Conservation (phyloP, 2,797 vertebrate species). For the Gallinago stenura region DNA sequence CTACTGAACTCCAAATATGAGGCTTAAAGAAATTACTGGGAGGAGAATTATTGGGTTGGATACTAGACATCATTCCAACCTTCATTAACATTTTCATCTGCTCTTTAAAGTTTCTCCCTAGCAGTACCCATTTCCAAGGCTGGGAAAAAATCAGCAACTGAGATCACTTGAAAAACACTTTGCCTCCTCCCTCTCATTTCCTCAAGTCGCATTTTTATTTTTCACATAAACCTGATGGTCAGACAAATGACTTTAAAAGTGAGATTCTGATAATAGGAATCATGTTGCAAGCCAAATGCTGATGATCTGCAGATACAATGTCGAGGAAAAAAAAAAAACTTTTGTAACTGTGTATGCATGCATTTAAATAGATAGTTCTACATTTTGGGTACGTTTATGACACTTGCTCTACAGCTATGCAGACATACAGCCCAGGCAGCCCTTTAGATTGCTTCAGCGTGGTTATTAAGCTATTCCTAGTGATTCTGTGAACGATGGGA, state of each 20-base stretch:
- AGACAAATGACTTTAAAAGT: conserved; percentile 12
- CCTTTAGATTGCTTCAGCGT: not conserved
- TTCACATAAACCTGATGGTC: conserved; percentile 5
- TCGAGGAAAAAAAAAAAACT: not conserved
- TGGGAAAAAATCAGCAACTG: conserved; percentile 4
- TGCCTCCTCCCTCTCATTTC: conserved; percentile 20
- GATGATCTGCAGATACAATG: not conserved
- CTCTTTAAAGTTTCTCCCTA: conserved; percentile 31
- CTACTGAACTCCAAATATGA: conserved; percentile 51
- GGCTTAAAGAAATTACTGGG: conserved; percentile 55
- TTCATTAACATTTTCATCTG: conserved; percentile 30
- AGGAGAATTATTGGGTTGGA: conserved; percentile 54
- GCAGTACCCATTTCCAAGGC: conserved; percentile 13
- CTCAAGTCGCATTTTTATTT: conserved; percentile 1
- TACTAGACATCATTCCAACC: conserved; percentile 46
- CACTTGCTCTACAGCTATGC: not conserved
- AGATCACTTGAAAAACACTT: conserved; percentile 43
- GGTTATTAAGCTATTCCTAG: not conserved
- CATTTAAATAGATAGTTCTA: not conserved
- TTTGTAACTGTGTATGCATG: not conserved
- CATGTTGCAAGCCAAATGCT: not conserved
- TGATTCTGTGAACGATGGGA: not conserved
- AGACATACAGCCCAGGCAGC: not conserved
- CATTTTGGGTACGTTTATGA: not conserved
- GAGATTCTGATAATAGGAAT: conserved; percentile 18